Base-by-base conservation (phyloP, 2,113 vertebrate genomes). In the Mormoops blainvillei region DNA sequence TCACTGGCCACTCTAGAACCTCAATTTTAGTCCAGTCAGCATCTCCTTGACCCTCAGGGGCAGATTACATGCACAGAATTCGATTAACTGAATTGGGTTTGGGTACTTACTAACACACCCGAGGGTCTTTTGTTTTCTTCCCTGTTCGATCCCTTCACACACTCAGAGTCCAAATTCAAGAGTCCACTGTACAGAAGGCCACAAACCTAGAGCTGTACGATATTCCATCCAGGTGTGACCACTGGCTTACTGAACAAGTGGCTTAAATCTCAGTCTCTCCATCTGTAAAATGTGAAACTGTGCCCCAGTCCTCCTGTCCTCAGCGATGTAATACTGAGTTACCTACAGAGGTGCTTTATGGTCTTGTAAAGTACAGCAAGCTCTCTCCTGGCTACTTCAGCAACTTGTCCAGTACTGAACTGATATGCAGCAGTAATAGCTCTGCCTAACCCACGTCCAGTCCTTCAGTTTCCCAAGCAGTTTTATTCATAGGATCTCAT, bases 321-420 rank as follows among this genome's bases (percentile, higher is more conserved):
- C 58, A 76, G 56, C 48, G 31, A 24, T 4, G 4, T 14, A 4
- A 45, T 18, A 28, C 0, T 33, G 5, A 65, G 73, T 82, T 26
- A 36, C 4, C 50, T 45, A 38, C 33, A 45, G 52, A 80, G 31
- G 3, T 10, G 8, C 3, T n/a, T 24, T 13, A 38, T 0, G 0
- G 43, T 36, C 81, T 95, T 52, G 28, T 41, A 18, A 93, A 85
- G 56, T 5, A 15, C 0, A 76, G n/a, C 50, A 45, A 43, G 38
- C 19, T 7, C 38, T 36, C 50, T 87, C 50, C 77, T 20, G 11
- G 50, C 18, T 26, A 85, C 54, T 78, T 63, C 24, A 13, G 74
- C 84, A n/a, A 43, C 36, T 1, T 24, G 61, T 20, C 41, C 12
- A 6, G 26, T 1, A 4, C 36, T 33, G 8, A 78, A 58, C 11